Evolutionary conservation across 2,113 vertebrate species (phyloP), one percentile per base, ranked within the genome.

Genomic region (Callopanchax toddi): DNA sequence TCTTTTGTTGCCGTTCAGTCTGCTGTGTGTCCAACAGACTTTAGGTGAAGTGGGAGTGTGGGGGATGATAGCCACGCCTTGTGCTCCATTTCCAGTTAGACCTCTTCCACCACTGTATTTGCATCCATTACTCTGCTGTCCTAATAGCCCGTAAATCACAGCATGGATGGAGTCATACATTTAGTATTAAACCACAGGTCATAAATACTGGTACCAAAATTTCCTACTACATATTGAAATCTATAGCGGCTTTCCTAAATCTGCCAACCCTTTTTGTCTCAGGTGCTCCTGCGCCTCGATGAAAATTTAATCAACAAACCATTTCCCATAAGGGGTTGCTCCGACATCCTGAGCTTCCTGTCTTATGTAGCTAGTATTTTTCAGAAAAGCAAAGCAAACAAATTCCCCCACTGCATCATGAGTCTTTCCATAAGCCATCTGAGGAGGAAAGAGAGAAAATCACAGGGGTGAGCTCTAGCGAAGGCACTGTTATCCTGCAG

Each of bases 401-500:
- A n/a, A 63, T 26, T 37, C 26, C 65, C 57, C 60, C 37, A 52
- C 34, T 65, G 34, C 55, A 62, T 78, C 43, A 63, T 22, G 17
- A 64, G 22, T 62, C 60, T 61, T 54, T 32, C 36, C 37, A 23
- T 45, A 63, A 63, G 56, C 15, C 26, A 43, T 67, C 11, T 55
- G 22, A 40, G 70, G 56, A 56, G 8, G 45, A 59, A 46, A 55
- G 12, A 57, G 44, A 61, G 20, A 51, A 37, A 22, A 16, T 34
- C 18, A 39, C 37, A 40, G 34, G 43, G 53, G 52, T 55, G 46
- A 73, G 75, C 73, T 84, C 74, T 69, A 75, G 68, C 82, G 71
- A 91, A 91, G 90, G 90, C 91, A 91, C 91, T 91, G 59, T 75
- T 82, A 79, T 81, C 64, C 57, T 72, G 43, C 60, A 62, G 73